These are phyloP conservation scores for Apodemus speciosus DNA, from an alignment of 2,113 vertebrate genomes.

Conservation along the genomic window DNA sequence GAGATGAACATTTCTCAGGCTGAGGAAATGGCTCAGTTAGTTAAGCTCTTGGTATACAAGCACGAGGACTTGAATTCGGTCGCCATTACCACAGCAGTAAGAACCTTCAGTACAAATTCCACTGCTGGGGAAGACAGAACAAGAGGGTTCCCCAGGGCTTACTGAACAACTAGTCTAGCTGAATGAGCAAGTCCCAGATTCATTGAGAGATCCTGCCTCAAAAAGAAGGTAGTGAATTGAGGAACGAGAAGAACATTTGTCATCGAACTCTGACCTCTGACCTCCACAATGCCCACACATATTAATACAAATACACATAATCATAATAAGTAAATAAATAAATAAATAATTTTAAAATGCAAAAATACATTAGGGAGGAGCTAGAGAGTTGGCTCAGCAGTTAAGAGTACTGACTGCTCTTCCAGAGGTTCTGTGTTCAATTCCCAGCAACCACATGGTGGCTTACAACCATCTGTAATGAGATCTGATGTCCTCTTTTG, in stretches of 20 bases:
- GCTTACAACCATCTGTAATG: no score
- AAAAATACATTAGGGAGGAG: no score
- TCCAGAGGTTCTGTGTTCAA: no score
- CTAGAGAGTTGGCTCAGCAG: no score
- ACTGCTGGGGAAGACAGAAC: background rate
- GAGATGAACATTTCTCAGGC: background rate
- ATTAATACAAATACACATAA: background rate
- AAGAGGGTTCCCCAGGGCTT: background rate
- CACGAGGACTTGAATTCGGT: background rate
- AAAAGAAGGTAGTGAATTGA: background rate
- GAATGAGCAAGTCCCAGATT: background rate
- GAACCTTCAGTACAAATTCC: background rate
- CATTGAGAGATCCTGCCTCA: background rate
- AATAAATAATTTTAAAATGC: no score
- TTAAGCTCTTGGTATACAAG: background rate
- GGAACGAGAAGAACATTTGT: background rate
- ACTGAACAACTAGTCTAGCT: background rate
- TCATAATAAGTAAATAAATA: background rate
- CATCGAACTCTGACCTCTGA: background rate
- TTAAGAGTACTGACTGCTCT: no score
- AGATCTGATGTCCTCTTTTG: no score
- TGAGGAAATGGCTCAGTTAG: background rate
- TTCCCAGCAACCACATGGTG: no score
- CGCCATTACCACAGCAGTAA: background rate
- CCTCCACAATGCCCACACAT: background rate